Conservation (phyloP, 2,797 vertebrate species). For the Poeciliopsis gracilis region DNA sequence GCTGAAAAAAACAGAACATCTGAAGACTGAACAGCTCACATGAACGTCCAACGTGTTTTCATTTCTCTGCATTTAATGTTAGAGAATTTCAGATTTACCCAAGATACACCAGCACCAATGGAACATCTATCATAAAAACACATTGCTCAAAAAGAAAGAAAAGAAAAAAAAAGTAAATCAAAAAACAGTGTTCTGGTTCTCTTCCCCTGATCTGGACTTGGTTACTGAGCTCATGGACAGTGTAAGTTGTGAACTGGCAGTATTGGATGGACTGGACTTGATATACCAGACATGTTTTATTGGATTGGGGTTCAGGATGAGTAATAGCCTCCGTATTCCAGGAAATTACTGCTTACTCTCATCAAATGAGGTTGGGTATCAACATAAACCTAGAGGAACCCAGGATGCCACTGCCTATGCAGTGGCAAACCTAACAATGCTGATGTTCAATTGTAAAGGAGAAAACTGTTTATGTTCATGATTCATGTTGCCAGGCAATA, state of each 20-base stretch:
- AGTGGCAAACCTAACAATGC: not conserved
- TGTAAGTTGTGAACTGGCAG: not conserved
- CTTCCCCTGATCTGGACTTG: not conserved
- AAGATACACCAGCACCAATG: not conserved
- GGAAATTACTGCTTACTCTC: not conserved
- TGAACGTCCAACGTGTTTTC: not conserved
- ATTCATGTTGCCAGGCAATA: not conserved
- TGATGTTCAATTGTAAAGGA: not conserved
- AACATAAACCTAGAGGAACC: not conserved
- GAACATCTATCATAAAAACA: not conserved
- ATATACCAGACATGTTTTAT: not conserved
- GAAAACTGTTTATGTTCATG: not conserved
- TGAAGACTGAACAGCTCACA: not conserved
- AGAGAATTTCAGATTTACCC: not conserved
- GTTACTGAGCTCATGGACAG: not conserved
- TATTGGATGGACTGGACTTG: not conserved
- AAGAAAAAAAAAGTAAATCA: not conserved
- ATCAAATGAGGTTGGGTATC: not conserved
- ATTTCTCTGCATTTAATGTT: not conserved
- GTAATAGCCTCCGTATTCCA: not conserved
- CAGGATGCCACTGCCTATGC: not conserved
- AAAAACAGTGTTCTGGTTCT: not conserved
- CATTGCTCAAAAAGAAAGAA: not conserved
- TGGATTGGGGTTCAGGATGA: not conserved
- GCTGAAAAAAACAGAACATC: not conserved